Conservation (phyloP, 2,888 invertebrate genomes). For the Allygus modestus region DNA sequence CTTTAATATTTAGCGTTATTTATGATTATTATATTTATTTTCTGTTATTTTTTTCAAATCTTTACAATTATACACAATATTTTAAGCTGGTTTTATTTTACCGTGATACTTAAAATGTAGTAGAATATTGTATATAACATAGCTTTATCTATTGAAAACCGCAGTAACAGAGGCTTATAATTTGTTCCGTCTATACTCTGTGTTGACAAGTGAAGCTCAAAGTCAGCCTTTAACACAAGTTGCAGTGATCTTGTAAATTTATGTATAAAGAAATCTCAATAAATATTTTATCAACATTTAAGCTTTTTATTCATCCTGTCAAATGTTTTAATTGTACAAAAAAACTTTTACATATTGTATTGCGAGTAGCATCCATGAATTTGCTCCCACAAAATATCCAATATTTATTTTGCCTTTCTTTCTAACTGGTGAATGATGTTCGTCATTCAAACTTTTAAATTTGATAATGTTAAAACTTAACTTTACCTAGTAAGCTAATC, state of each 20-base stretch:
- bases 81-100: conserved; percentile 22
- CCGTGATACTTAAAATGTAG: conserved; percentile 41
- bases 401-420: no score
- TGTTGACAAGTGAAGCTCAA: conserved; percentile 58
- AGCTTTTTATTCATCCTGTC: neutral
- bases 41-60: conserved; percentile 38
- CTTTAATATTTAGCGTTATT: conserved; percentile 33
- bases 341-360: no score
- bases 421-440: no score
- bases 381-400: no score
- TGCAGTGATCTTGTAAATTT: conserved; percentile 66
- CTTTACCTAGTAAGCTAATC: no score
- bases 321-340: neutral
- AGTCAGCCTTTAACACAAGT: conserved; percentile 55
- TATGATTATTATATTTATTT: conserved; percentile 58
- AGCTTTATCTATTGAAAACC: conserved; percentile 19
- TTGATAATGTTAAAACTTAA: no score
- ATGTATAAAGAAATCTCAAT: conserved; percentile 67
- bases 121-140: conserved; percentile 45
- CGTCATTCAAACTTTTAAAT: no score
- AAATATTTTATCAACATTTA: conserved; percentile 66
- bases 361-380: no score
- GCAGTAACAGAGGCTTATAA: conserved; percentile 28
- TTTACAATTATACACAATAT: conserved; percentile 47
- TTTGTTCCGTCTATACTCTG: conserved; percentile 36